Evolutionary conservation across 2,888 invertebrate species (phyloP), one percentile per base, ranked within the genome.

Genomic region (Cheilosia soror): DNA sequence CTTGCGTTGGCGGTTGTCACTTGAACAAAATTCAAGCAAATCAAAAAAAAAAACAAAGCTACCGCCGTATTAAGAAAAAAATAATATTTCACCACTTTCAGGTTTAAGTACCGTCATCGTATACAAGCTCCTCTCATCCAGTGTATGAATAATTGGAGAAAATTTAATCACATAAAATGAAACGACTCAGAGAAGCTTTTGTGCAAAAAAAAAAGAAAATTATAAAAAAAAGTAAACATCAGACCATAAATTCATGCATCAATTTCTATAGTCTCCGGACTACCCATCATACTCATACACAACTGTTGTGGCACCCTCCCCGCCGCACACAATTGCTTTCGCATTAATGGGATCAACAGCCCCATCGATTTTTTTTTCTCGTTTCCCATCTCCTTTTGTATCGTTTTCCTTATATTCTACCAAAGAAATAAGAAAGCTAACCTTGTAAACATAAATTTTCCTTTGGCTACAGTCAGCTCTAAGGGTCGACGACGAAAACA

Each of bases 261-360:
- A 75, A 75, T 75, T 63, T 75, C 57, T 65, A 65, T 37, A 40
- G 57, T 57, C 29, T 20, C 40, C 37, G 9, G 0, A n/a, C 9
- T 20, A 20, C 31, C 15, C 15, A 13, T 20, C 5, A 33, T 5
- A 27, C 27, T 40, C 42, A 5, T 15, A 29, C 15, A 11, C 7
- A 11, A 37, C 11, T 37, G 9, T 9, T 11, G n/a, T 40, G 60
- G 15, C 5, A 20, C 42, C 33, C 58, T 25, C n/a, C 31, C 40
- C 37, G 42, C 58, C 53, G 49, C 58, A 44, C 66, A 62, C 79
- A 80, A 80, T 80, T 80, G 79, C 72, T 80, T 80, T 80, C 73
- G 66, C 72, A 80, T 73, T 73, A 73, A 79, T 66, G 72, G 72
- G 65, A 79, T 72, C 79, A 79, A 79, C 72, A 79, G 71, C 72